phyloP scores from a whole-genome alignment of 2,113 vertebrate genomes.

The Anarrhichthys ocellatus region DNA sequence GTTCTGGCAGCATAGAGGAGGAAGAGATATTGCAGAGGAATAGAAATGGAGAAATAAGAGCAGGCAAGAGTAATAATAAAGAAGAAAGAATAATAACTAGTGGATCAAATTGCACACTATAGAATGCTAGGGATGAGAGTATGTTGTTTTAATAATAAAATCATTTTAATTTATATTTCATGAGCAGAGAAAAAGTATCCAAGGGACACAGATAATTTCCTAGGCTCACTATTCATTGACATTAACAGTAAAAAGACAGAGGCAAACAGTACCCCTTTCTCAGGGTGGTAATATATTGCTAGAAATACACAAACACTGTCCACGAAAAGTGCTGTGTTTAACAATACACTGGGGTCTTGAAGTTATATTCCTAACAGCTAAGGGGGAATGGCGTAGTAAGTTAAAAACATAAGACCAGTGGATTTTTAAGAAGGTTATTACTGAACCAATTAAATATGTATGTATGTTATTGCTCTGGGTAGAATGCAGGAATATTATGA shows the following conservation, averaged over 20 bases:
- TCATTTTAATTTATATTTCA: background rate
- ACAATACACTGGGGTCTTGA: background rate
- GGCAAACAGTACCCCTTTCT: background rate
- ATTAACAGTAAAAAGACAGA: background rate
- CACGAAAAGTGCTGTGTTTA: background rate
- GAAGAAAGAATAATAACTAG: background rate
- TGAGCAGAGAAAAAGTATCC: background rate
- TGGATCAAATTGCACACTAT: background rate
- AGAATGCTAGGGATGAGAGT: background rate
- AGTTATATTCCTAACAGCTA: background rate
- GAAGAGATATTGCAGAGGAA: background rate
- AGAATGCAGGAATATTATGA: background rate
- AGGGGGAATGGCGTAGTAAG: background rate
- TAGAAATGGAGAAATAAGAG: background rate
- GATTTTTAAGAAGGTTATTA: background rate
- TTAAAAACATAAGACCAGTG: background rate
- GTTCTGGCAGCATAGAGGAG: slow-evolving; percentile 29
- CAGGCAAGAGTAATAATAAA: background rate
- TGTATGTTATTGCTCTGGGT: background rate
- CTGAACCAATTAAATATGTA: background rate
- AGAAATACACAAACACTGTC: background rate
- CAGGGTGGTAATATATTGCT: background rate
- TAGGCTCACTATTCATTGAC: background rate
- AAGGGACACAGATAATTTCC: background rate
- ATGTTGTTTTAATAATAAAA: background rate